These are phyloP conservation scores for Psittacula derbiana DNA, from an alignment of 2,797 vertebrate genomes.

Conservation along the genomic window DNA sequence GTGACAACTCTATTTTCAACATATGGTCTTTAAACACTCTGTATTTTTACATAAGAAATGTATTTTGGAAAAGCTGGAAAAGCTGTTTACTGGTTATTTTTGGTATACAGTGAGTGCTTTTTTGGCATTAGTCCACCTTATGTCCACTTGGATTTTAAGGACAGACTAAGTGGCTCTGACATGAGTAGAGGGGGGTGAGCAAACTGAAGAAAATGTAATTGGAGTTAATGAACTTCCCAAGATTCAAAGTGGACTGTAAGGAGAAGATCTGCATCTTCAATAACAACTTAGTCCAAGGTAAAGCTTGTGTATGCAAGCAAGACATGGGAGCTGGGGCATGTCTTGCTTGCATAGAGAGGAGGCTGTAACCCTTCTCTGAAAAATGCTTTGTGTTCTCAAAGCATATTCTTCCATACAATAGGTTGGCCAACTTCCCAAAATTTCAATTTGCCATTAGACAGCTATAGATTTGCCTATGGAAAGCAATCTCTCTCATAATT, in stretches of 20 bases:
- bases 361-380: neutral
- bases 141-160: neutral
- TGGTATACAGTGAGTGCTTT: neutral
- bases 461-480: neutral
- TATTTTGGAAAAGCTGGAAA: neutral
- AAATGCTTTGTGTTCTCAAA: neutral
- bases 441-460: neutral
- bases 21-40: accelerated
- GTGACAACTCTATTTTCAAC: neutral
- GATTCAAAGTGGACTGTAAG: neutral
- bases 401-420: neutral
- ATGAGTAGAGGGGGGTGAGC: neutral
- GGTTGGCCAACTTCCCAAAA: neutral
- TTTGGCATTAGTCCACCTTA: neutral
- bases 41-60: neutral
- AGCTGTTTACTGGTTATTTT: neutral
- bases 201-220: neutral
- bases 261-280: neutral
- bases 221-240: neutral
- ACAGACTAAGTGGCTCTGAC: neutral
- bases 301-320: neutral
- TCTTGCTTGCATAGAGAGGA: neutral
- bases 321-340: neutral
- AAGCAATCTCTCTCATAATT: neutral
- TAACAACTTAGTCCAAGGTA: neutral